Percentiles rank a stretch among this genome's conserved stretches.
phyloP scores from a whole-genome alignment of 2,797 vertebrate species.

The Epinephelus coioides region DNA sequence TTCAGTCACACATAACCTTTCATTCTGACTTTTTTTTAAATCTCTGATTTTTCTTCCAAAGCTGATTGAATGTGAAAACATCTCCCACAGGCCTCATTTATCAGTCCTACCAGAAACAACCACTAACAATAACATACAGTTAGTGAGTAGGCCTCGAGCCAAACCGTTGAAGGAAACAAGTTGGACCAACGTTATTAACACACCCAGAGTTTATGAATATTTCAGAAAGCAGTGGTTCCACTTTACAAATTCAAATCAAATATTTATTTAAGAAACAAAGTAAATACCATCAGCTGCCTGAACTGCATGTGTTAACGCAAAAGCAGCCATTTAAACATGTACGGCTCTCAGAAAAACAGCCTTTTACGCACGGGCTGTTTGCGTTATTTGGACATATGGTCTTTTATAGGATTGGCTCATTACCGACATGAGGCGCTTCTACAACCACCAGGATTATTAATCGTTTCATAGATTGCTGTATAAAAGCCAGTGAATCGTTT shows the following conservation, averaged over 20 bases:
- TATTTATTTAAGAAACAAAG: not conserved
- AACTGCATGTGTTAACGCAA: not conserved
- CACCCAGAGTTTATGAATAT: not conserved
- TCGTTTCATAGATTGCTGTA: rapidly evolving
- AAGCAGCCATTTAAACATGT: not conserved
- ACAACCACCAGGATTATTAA: not conserved
- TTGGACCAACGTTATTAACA: conserved; percentile 20
- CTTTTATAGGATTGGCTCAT: not conserved
- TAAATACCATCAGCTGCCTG: not conserved
- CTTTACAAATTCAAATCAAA: not conserved
- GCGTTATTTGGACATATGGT: not conserved
- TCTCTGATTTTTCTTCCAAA: not conserved
- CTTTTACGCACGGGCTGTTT: conserved; percentile 48
- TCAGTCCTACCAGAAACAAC: not conserved
- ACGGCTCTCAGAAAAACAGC: not conserved
- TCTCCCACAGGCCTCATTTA: not conserved
- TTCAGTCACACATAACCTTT: not conserved
- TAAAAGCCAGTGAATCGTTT: not conserved
- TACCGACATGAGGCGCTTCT: rapidly evolving
- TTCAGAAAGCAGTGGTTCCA: not conserved
- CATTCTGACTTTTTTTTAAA: not conserved
- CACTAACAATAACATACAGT: not conserved
- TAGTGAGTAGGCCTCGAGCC: conserved; percentile 20
- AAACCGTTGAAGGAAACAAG: conserved; percentile 34
- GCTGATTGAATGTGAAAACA: not conserved